Conservation (phyloP, 2,113 vertebrate species). For the Meleagris gallopavo region DNA sequence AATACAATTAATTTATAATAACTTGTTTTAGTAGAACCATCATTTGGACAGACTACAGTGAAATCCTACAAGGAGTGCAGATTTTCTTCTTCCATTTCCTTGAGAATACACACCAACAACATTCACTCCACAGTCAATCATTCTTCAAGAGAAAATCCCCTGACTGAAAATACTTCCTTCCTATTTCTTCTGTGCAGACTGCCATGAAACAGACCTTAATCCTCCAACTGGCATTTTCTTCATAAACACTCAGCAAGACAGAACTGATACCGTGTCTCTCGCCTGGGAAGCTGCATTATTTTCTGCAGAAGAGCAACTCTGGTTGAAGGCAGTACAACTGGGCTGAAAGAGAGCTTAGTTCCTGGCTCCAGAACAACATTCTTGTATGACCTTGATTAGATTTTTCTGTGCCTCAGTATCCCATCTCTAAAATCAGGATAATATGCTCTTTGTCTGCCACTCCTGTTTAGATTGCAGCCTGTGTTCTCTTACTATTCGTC, state of each 20-base stretch:
- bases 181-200: neutral
- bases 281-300: constrained; percentile 14
- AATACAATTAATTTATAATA: neutral
- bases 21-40: neutral
- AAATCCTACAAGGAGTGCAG: neutral
- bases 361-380: constrained; percentile 41
- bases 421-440: constrained; percentile 66
- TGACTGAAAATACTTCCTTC: neutral
- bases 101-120: neutral
- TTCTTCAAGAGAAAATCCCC: neutral
- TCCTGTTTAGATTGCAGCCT: constrained; percentile 60
- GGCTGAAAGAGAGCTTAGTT: constrained; percentile 19
- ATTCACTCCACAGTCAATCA: neutral
- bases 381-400: constrained; percentile 49
- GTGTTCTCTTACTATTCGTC: constrained; percentile 53
- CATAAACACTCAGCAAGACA: constrained; percentile 44
- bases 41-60: neutral
- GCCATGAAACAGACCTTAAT: constrained; percentile 27
- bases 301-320: neutral
- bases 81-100: neutral
- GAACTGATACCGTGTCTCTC: neutral
- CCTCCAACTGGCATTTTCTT: constrained; percentile 22
- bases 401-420: constrained; percentile 66
- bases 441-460: constrained; percentile 56
- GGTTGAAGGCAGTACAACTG: constrained; percentile 25